Percentiles rank a stretch among this genome's conserved stretches.
These are phyloP conservation scores for Candoia aspera DNA, from an alignment of 2,113 vertebrate genomes.

Conservation along the genomic window DNA sequence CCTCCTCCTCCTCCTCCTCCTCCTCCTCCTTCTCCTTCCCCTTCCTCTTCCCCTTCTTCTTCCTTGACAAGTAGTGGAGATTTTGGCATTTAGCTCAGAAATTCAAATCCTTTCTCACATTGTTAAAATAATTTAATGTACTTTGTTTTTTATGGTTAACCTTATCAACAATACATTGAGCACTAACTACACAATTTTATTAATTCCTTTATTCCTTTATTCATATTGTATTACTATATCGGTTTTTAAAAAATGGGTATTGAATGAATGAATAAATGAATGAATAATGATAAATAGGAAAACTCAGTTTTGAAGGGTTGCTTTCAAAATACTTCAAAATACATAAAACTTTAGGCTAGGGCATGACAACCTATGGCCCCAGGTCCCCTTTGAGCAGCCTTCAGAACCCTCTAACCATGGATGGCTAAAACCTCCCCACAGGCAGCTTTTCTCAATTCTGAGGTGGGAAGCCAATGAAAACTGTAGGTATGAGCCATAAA, in stretches of 20 bases:
- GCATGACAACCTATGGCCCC: not conserved
- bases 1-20: too few relatives aligned
- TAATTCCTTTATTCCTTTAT: not conserved
- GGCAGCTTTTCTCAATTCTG: not conserved
- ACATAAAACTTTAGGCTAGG: not conserved
- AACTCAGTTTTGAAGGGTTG: not conserved
- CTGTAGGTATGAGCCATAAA: not conserved
- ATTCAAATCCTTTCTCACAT: not conserved
- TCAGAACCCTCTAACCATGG: not conserved
- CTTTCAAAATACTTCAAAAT: not conserved
- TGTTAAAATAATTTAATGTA: not conserved
- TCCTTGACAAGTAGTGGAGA: not conserved
- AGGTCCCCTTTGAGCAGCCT: too few relatives aligned
- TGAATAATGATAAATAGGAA: not conserved
- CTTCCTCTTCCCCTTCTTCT: too few relatives aligned
- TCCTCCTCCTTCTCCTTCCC: too few relatives aligned
- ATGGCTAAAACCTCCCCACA: not conserved
- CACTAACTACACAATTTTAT: not conserved
- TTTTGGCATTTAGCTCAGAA: not conserved
- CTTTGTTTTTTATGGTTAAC: not conserved
- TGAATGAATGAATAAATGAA: too few relatives aligned
- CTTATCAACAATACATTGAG: not conserved
- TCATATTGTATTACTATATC: not conserved
- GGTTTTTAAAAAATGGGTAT: not conserved
- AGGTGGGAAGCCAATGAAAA: not conserved